Evolutionary conservation across 1,140 invertebrate species (phyloP), one percentile per base, ranked within the genome.

Genomic region (Aphelenchoides fujianensis): DNA sequence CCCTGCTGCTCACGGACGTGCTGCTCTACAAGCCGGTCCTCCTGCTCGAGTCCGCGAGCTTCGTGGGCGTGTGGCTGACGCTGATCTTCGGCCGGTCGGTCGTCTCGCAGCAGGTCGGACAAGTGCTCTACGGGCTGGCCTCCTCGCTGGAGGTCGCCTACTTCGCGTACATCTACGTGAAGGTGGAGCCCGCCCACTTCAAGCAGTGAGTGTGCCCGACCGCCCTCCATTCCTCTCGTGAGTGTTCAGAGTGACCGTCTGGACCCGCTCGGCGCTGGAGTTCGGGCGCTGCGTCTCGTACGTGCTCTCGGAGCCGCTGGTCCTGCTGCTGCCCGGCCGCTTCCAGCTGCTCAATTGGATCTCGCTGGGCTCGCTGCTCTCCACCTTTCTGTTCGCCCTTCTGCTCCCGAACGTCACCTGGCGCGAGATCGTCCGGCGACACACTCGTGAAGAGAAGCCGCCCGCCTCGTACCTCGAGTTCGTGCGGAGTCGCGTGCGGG

Each of bases 141-240:
- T 89, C 91, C 81, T 92, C 93, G 0, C 90, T 91, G 3, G 93
- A 96, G 86, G 90, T 95, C 0, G 93, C 92, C 0, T 95, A 95
- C 85, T 92, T 90, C 74, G 93, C 92, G 0, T 96, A 95, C 80
- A 92, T 95, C 74, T 96, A 95, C 86, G 92, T 92, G 9, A 92
- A 93, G 88, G 92, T 95, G 52, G 88, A 90, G 69, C 88, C 87
- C 73, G 84, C 88, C 27, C 88, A 90, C 77, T 93, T 91, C 82
- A 89, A 55, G 41, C 23, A 37, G 74, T 73, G n/a, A n/a, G n/a
- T n/a, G n/a, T n/a, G n/a, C n/a, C n/a, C n/a, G n/a, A n/a, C n/a
- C n/a, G n/a, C n/a, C n/a, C n/a, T 68, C 23, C n/a, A 75, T 41
- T 34, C 5, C n/a, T 41, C 2, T 70, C 3, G 19, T 35, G 31